Evolutionary conservation across 2,888 invertebrate genomes (phyloP), one percentile per base, ranked within the genome.

Genomic region (Rhingia rostrata): DNA sequence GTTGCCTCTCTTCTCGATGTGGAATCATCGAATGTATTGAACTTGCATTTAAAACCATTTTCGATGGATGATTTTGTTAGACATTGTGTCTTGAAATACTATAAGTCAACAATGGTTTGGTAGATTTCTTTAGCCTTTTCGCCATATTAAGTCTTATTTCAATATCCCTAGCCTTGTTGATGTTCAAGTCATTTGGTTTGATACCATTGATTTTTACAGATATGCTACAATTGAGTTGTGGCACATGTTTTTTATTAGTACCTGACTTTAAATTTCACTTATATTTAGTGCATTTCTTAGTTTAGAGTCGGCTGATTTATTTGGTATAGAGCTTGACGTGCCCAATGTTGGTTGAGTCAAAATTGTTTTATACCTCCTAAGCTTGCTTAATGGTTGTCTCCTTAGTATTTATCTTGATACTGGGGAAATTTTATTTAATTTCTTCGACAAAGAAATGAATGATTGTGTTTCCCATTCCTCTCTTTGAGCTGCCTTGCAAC

Each of bases 161-260:
- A 14, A 22, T n/a, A 22, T 45, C 53, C 4, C 39, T 32, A n/a
- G 39, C 47, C 12, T 69, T 56, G 6, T 60, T 58, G 6, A 82
- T 66, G 3, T 64, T 63, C 4, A 82, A 70, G 2, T 43, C 39
- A 37, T 70, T 64, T 1, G 7, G 43, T 3, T 60, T 75, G 30
- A 82, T 39, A 32, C 81, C 81, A 54, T 77, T 60, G 7, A 82
- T 75, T 2, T 82, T 75, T 5, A 82, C 70, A 1, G 75, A 60
- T 12, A 82, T 60, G 10, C 60, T 49, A 35, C 81, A 82, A 2
- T 47, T 67, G 22, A 22, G 2, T 22, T 22, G 22, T 22, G 22
- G 22, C 22, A 22, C 22, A 22, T 22, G 22, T 22, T 22, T n/a
- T n/a, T n/a, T n/a, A n/a, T n/a, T n/a, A n/a, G n/a, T n/a, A n/a